Percentiles rank a stretch among this genome's conserved stretches.
Conservation (phyloP, 2,113 vertebrate genomes). For the Entosphenus tridentatus region DNA sequence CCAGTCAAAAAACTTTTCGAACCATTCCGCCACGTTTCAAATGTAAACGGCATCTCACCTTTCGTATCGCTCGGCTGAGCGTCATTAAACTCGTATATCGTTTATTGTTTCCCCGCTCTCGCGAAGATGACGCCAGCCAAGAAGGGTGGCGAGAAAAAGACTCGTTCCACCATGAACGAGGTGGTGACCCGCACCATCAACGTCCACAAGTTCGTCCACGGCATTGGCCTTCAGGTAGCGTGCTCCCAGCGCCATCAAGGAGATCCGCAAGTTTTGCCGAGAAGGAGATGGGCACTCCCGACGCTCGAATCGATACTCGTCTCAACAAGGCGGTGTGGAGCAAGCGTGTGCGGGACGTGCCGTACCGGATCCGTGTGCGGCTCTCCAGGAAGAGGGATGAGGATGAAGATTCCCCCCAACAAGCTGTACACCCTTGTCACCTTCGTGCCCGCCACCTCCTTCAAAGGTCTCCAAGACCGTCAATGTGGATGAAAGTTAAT, state of each 20-base stretch:
- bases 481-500: no score
- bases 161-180: slow-evolving; percentile 93
- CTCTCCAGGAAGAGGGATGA: slow-evolving; percentile 79
- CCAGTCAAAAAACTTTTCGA: no score
- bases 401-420: slow-evolving; percentile 85
- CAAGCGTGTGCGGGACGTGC: slow-evolving; percentile 83
- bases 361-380: slow-evolving; percentile 67
- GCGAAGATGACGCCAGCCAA: slow-evolving; percentile 46
- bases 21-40: no score
- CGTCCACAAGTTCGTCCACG: slow-evolving; percentile 91
- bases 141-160: slow-evolving; percentile 60
- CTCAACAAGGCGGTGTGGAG: slow-evolving; percentile 98
- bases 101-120: no score
- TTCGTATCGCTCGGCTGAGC: no score
- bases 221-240: slow-evolving; percentile 79
- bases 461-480: slow-evolving; percentile 37
- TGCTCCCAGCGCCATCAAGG: slow-evolving; percentile 79
- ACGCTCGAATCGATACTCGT: slow-evolving; percentile 88
- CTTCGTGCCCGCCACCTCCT: slow-evolving; percentile 70
- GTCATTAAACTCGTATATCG: no score
- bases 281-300: slow-evolving; percentile 96
- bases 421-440: slow-evolving; percentile 79
- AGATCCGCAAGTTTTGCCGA: slow-evolving; percentile 83
- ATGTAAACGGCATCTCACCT: no score
- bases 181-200: slow-evolving; percentile 73